Evolutionary conservation across 2,888 invertebrate genomes (phyloP).

Genomic region (Colostygia pectinataria): DNA sequence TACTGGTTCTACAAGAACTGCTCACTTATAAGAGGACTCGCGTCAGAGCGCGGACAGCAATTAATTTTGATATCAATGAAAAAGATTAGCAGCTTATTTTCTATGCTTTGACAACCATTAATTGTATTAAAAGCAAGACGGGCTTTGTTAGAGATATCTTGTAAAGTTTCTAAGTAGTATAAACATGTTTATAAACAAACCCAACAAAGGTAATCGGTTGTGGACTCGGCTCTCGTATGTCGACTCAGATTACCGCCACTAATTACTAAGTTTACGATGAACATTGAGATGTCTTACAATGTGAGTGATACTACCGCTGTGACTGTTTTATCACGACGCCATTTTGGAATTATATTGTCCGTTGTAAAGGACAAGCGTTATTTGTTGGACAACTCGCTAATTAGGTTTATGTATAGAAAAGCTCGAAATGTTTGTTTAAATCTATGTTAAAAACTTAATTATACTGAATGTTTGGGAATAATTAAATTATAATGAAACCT

Average conservation of each 20-base stretch:
- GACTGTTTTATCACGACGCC: slow-evolving; percentile 48
- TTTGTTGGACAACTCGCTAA: slow-evolving; percentile 27
- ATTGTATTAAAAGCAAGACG: too few species aligned
- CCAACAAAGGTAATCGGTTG: background rate
- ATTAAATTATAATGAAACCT: too few species aligned
- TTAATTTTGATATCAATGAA: too few species aligned
- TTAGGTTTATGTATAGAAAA: slow-evolving; percentile 11
- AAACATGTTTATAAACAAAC: background rate
- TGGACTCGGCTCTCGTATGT: slow-evolving; percentile 35
- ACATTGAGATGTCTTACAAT: slow-evolving; percentile 59
- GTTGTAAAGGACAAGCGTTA: slow-evolving; percentile 7
- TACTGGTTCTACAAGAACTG: too few species aligned
- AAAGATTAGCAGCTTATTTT: too few species aligned
- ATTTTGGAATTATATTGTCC: slow-evolving; percentile 32
- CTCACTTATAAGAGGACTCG: too few species aligned
- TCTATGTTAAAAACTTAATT: background rate
- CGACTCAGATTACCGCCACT: slow-evolving; percentile 46
- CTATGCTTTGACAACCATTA: too few species aligned
- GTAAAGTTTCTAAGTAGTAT: background rate
- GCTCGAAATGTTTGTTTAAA: too few species aligned
- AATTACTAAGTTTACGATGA: slow-evolving; percentile 64
- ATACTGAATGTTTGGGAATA: too few species aligned
- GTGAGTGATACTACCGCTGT: slow-evolving; percentile 44
- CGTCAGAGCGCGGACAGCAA: too few species aligned
- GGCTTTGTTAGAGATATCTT: too few species aligned